A percentile compares a stretch with the other conserved stretches of the same genome.
These are phyloP conservation scores for Perizoma flavofasciatum DNA, from an alignment of 2,888 invertebrate genomes.

Conservation along the genomic window DNA sequence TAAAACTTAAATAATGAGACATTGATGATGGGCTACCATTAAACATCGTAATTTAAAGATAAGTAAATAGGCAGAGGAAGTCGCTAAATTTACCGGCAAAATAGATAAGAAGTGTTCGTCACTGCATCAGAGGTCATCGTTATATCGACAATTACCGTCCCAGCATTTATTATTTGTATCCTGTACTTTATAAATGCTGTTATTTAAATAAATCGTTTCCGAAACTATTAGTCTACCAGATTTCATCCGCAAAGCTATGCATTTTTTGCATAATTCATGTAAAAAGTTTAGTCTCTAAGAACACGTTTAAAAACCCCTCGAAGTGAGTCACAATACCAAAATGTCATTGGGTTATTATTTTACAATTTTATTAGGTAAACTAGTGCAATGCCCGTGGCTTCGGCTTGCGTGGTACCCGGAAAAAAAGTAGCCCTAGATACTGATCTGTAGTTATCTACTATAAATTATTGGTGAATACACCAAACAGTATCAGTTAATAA, in stretches of 20 bases:
- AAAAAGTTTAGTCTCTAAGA: background rate
- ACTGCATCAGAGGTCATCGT: slow-evolving; percentile 10
- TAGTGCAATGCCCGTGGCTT: no score
- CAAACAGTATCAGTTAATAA: no score
- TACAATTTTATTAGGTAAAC: no score
- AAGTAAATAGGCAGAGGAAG: no score
- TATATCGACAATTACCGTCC: slow-evolving; percentile 11
- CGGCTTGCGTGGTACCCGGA: no score
- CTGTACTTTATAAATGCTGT: slow-evolving; percentile 9
- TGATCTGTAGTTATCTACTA: no score
- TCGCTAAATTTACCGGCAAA: background rate
- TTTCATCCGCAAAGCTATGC: slow-evolving; percentile 1
- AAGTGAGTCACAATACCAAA: slow-evolving; percentile 5
- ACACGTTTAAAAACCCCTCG: background rate
- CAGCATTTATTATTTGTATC: slow-evolving; percentile 9
- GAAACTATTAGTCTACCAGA: slow-evolving; percentile 11
- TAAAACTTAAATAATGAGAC: no score
- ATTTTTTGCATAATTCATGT: background rate
- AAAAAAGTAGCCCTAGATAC: no score
- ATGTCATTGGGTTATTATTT: no score
- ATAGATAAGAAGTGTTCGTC: background rate
- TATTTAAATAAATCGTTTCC: slow-evolving; percentile 17
- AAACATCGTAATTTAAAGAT: no score
- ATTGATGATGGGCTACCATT: no score
- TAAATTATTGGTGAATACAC: no score